phyloP scores from a whole-genome alignment of 2,113 vertebrate genomes.

The Sarotherodon lohbergeri region DNA sequence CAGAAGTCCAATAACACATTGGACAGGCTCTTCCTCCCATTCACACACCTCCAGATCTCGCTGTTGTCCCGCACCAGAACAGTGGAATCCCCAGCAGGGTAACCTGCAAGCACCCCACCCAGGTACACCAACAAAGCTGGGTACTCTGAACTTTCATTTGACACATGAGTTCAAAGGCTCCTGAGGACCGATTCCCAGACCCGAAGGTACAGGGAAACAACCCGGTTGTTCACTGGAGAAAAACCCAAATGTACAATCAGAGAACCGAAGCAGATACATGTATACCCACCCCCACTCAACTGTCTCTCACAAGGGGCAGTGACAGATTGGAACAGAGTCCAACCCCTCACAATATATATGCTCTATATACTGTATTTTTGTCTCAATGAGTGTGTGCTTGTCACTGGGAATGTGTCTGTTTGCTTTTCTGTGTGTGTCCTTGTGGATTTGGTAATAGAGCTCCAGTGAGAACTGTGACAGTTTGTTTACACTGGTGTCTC shows the following conservation, averaged over 20 bases:
- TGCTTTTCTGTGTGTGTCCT: not conserved
- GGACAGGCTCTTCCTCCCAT: not conserved
- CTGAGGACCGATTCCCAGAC: not conserved
- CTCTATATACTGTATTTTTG: not conserved
- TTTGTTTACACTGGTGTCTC: slow-evolving; percentile 54
- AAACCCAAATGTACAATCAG: not conserved
- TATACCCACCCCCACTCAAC: not conserved
- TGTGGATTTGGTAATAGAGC: slow-evolving; percentile 1
- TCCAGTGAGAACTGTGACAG: slow-evolving; percentile 30
- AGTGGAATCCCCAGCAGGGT: not conserved
- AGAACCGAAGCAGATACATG: not conserved
- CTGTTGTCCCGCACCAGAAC: not conserved
- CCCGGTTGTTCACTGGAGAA: not conserved
- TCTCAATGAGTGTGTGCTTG: not conserved
- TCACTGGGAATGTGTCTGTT: not conserved
- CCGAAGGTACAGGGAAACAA: not conserved
- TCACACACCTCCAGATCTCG: not conserved
- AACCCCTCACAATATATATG: not conserved
- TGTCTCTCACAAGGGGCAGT: not conserved
- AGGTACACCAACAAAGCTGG: not conserved
- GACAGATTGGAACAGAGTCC: not conserved
- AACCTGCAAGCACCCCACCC: not conserved
- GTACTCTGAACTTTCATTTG: accelerated
- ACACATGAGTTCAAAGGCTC: not conserved
- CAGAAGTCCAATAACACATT: not conserved